Base-by-base conservation (phyloP, 2,113 vertebrate species). In the Euleptes europaea region DNA sequence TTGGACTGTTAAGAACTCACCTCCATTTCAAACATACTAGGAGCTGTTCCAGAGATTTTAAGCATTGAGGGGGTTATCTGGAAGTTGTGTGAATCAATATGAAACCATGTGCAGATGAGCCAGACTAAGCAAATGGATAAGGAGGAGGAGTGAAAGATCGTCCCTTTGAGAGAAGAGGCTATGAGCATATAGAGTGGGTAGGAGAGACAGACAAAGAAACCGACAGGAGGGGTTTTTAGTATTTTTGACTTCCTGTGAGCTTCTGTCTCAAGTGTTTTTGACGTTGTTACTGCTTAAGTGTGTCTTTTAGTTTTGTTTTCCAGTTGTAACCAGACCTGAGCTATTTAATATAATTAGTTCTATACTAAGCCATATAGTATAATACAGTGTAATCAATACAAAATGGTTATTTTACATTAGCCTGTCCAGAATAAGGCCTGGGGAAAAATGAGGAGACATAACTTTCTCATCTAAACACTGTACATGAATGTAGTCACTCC, bases 401-500 rank as follows among this genome's bases (percentile, higher is more conserved):
- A n/a, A 66, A 4, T n/a, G 13, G 86, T 7, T 65, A 26, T 14
- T 75, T 86, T 78, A 31, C 51, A 51, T 60, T 26, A 54, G 6
- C 42, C 67, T 78, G 47, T 80, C 78, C 86, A 88, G 82, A 82
- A 83, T 76, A 63, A 80, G 28, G 74, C 74, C 80, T 72, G 57
- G 86, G 35, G 57, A 77, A 15, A 79, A 47, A 85, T 63, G 47
- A 66, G 63, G 42, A 83, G 23, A 83, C 77, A n/a, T n/a, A n/a
- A 63, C 66, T 38, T 89, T 67, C 51, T 90, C 42, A 40, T 92
- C 90, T 86, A 88, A 47, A 75, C 89, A 83, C 80, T 92, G 44
- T 78, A 89, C 92, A 87, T 83, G 76, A 90, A 65, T 86, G 86
- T 83, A 86, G 84, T 88, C 70, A 78, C 89, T 91, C 83, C 83